Evolutionary conservation across 2,888 invertebrate species (phyloP).

Genomic region (Ormyrus nitidulus): DNA sequence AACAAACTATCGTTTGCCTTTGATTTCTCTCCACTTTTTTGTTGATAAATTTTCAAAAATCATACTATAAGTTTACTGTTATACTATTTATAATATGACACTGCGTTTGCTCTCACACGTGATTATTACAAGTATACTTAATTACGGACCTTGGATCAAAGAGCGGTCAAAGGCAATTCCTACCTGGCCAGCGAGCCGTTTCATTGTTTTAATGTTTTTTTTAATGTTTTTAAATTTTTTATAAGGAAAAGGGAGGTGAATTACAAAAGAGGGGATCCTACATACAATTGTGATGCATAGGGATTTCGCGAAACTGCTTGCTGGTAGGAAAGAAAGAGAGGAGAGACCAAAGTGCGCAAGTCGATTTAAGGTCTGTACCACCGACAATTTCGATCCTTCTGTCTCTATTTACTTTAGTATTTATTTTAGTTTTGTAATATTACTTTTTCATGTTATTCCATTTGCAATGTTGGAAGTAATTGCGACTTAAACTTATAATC

Average conservation of each 20-base stretch:
- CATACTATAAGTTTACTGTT: conserved; percentile 60
- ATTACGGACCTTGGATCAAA: conserved; percentile 63
- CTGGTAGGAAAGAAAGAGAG: conserved; percentile 54
- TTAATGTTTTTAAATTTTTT: conserved; percentile 58
- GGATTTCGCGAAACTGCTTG: conserved; percentile 49
- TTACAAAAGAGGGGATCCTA: conserved; percentile 46
- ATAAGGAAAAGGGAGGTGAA: conserved; percentile 11
- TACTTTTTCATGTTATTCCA: conserved; percentile 61
- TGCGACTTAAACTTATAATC: conserved; percentile 57
- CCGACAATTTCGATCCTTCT: conserved; percentile 62
- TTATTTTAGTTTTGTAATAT: conserved; percentile 60
- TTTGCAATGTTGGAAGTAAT: conserved; percentile 38
- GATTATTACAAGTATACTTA: conserved; percentile 59
- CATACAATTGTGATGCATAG: conserved; percentile 43
- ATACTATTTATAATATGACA: conserved; percentile 67
- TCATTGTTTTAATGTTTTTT: conserved; percentile 51
- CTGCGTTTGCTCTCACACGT: conserved; percentile 56
- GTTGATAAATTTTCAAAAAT: conserved; percentile 56
- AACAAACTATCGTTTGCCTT: conserved; percentile 58
- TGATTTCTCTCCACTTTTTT: conserved; percentile 54
- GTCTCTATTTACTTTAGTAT: conserved; percentile 61
- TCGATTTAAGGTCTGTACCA: conserved; percentile 52
- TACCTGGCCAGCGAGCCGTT: conserved; percentile 57
- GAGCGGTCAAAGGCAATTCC: conserved; percentile 66
- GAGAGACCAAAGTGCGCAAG: conserved; percentile 50